Percentiles rank a stretch among this genome's conserved stretches.
Evolutionary conservation across 2,888 invertebrate species (phyloP).

Genomic region (Hartigia nigra): DNA sequence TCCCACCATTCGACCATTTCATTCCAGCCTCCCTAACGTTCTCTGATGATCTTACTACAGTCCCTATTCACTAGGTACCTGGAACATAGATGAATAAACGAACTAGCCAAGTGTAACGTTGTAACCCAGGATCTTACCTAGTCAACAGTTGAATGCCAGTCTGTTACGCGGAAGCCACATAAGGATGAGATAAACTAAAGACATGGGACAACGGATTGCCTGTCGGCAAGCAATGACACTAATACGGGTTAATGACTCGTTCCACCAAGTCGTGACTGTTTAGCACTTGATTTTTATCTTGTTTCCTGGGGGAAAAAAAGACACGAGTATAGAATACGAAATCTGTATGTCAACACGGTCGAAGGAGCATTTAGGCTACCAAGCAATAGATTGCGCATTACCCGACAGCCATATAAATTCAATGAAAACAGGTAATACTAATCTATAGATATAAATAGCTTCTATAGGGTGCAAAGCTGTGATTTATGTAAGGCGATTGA

Average conservation of each 20-base stretch:
- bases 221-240: slow-evolving; percentile 47
- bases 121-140: slow-evolving; percentile 37
- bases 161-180: slow-evolving; percentile 51
- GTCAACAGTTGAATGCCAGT: slow-evolving; percentile 41
- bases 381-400: neutral
- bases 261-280: slow-evolving; percentile 14
- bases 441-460: neutral
- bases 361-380: neutral
- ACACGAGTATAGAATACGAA: neutral
- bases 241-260: slow-evolving; percentile 45
- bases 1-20: neutral
- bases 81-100: neutral
- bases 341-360: neutral
- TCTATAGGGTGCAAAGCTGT: neutral
- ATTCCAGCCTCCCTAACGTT: neutral
- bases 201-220: slow-evolving; percentile 46
- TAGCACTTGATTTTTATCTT: neutral
- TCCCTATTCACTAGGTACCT: neutral
- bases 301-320: neutral
- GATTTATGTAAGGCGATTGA: slow-evolving; percentile 10
- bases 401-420: neutral
- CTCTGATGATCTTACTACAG: neutral
- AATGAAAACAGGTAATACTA: neutral
- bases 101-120: slow-evolving; percentile 23
- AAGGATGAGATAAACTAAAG: slow-evolving; percentile 34